These are phyloP conservation scores for Asbolus verrucosus DNA, from an alignment of 1,140 invertebrate genomes.

Conservation along the genomic window DNA sequence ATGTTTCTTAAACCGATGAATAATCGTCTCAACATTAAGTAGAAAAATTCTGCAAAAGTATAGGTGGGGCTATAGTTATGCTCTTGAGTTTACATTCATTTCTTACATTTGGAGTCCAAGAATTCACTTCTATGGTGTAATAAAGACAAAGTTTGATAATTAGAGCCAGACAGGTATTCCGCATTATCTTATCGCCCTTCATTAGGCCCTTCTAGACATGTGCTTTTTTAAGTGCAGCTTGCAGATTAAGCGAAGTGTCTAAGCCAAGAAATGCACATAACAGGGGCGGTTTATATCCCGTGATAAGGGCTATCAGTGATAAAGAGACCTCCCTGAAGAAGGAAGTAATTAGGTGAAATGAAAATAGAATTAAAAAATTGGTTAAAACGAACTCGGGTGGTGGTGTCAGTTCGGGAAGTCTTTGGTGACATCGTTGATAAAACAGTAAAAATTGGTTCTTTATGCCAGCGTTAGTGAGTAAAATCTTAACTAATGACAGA, in stretches of 20 bases:
- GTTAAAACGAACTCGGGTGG: too few species aligned
- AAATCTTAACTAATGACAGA: too few species aligned
- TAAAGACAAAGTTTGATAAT: conserved; percentile 25
- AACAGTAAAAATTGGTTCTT: too few species aligned
- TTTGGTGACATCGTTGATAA: too few species aligned
- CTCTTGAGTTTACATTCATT: too few species aligned
- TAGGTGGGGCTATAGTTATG: too few species aligned
- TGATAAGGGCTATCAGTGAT: conserved; percentile 1
- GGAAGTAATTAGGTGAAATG: conserved; percentile 8
- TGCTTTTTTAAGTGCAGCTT: conserved; percentile 35
- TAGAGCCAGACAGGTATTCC: conserved; percentile 10
- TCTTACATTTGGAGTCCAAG: too few species aligned
- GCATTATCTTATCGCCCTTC: conserved; percentile 24
- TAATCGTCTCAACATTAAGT: too few species aligned
- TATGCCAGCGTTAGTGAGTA: not conserved
- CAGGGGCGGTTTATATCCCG: not conserved
- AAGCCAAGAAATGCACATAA: conserved; percentile 14
- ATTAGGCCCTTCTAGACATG: conserved; percentile 28
- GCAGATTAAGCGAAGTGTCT: conserved; percentile 17
- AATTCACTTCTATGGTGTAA: conserved; percentile 12
- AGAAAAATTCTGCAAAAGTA: too few species aligned
- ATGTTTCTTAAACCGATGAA: too few species aligned
- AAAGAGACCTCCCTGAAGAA: conserved; percentile 18
- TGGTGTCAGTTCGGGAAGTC: too few species aligned
- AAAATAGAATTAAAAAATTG: too few species aligned